Evolutionary conservation across 2,113 vertebrate species (phyloP).

Genomic region (Pelodiscus sinensis): DNA sequence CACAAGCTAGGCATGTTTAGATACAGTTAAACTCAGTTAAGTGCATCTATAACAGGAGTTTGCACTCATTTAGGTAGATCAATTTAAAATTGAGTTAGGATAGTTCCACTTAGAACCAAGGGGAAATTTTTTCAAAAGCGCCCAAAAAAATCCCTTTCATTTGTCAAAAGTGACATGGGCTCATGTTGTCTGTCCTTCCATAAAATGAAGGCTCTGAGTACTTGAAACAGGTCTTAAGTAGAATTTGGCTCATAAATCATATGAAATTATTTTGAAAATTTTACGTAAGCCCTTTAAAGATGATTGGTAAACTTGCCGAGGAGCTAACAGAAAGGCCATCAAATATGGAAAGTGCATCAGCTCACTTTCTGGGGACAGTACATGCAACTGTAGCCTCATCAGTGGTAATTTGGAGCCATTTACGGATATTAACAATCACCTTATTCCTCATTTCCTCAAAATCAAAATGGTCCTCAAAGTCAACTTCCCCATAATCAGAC

Average conservation of each 20-base stretch:
- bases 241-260: background rate
- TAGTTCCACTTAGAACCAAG: background rate
- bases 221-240: background rate
- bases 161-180: background rate
- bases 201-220: background rate
- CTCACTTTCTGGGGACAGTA: background rate
- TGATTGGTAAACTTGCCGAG: background rate
- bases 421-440: background rate
- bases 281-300: background rate
- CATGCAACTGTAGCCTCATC: background rate
- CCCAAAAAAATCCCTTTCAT: background rate
- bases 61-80: background rate
- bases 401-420: background rate
- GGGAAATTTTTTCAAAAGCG: background rate
- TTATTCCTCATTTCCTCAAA: background rate
- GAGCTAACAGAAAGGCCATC: background rate
- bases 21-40: background rate
- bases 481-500: conserved; percentile 7
- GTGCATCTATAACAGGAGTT: background rate
- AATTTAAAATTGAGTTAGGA: background rate
- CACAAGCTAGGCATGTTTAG: background rate
- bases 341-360: background rate
- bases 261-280: background rate
- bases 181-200: background rate
- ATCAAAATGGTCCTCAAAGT: background rate